Evolutionary conservation across 2,113 vertebrate genomes (phyloP).

Genomic region (Ailuropoda melanoleuca): DNA sequence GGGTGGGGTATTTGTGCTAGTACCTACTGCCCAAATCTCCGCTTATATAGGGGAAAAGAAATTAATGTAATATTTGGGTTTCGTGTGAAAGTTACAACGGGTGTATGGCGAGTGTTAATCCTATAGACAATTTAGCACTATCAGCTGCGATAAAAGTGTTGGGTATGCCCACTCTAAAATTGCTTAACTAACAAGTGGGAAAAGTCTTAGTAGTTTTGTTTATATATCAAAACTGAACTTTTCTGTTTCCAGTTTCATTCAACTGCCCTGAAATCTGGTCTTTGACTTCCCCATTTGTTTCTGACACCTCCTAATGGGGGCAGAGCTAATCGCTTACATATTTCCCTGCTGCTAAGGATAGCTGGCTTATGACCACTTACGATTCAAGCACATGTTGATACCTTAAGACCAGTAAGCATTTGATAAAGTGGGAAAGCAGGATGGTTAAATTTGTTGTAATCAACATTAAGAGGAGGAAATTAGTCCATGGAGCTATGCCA

Average conservation of each 20-base stretch:
- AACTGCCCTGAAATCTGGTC: not conserved
- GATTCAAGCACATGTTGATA: constrained; percentile 71
- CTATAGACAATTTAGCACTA: not conserved
- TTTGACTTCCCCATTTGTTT: constrained; percentile 56
- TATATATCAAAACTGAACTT: constrained; percentile 57
- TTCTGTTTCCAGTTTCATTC: constrained; percentile 58
- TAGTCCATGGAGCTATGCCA: not conserved
- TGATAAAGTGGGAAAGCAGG: constrained; percentile 58
- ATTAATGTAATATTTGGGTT: not conserved
- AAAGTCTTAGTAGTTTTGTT: constrained; percentile 22
- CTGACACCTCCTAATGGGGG: constrained; percentile 68
- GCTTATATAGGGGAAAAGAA: not conserved
- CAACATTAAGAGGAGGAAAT: constrained; percentile 60
- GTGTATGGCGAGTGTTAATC: constrained; percentile 19
- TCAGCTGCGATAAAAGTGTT: constrained; percentile 17
- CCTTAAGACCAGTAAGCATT: constrained; percentile 72
- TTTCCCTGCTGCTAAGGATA: constrained; percentile 58
- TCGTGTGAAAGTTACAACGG: constrained; percentile 27
- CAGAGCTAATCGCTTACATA: constrained; percentile 63
- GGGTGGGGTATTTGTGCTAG: not conserved
- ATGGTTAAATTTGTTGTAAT: constrained; percentile 35
- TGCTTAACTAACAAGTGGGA: not conserved
- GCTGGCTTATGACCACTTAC: constrained; percentile 71
- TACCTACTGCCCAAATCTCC: not conserved
- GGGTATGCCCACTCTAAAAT: not conserved